Evolutionary conservation across 2,797 vertebrate genomes (phyloP), one percentile per base, ranked within the genome.

Genomic region (Lindbergichthys nudifrons): DNA sequence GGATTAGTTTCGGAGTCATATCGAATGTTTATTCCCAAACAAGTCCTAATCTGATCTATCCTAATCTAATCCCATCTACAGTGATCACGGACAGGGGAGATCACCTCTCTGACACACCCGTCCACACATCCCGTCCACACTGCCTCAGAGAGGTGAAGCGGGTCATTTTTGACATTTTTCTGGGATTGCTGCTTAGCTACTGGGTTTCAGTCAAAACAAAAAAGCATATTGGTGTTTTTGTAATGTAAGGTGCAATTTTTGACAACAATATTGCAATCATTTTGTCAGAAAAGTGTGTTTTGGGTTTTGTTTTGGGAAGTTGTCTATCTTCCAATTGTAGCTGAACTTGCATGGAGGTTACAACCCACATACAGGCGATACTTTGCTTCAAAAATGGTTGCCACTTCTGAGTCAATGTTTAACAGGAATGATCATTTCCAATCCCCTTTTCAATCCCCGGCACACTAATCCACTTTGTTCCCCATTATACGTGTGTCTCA

Each of bases 11-110:
- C 50, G 23, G 69, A 72, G 47, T 91, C 78, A 82, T 78, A 87
- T 81, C 78, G 67, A 90, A 81, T 84, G 87, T 89, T 91, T 90
- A 92, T 81, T 83, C 87, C 73, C 82, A 89, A 90, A 86, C 83
- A 87, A 74, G 77, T 79, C 65, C 47, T 90, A 90, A 93, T 92
- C 89, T 88, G 67, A 85, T 91, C 69, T 52, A 56, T n/a, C 70
- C 53, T 90, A 82, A 87, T 88, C 90, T 92, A 92, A 93, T 93
- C 89, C 82, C 56, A 90, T 91, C 82, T 66, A 70, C 53, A 80
- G 76, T 79, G 81, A 83, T 84, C 75, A 75, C 71, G 73, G 81
- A 75, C 46, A 66, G 53, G 52, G 46, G 39, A 14, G 63, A 71
- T 81, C 60, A 70, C 64, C 41, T 67, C 58, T 4, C 19, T 60